A percentile compares a stretch with the other conserved stretches of the same genome.
phyloP scores from a whole-genome alignment of 2,888 invertebrate genomes.

The Polyommatus iphigenia region DNA sequence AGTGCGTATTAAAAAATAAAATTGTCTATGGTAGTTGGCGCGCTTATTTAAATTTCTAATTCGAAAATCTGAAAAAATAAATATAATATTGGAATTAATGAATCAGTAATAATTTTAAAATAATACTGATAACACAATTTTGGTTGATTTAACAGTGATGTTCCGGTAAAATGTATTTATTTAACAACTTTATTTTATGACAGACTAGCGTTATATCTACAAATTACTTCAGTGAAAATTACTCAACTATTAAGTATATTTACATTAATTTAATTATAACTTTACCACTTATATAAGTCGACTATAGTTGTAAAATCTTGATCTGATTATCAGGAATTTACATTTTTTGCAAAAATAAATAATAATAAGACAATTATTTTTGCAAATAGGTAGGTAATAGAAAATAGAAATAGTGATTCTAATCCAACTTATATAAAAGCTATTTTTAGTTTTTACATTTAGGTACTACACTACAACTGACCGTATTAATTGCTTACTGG shows the following conservation, averaged over 20 bases:
- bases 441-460: neutral
- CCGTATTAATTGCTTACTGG: neutral
- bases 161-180: neutral
- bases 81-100: neutral
- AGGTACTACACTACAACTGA: neutral
- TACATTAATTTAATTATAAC: neutral
- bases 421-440: neutral
- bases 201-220: neutral
- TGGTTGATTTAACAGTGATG: neutral
- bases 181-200: neutral
- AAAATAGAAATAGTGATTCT: neutral
- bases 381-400: neutral
- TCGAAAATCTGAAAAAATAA: neutral
- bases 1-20: neutral
- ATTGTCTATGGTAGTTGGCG: neutral
- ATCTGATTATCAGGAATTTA: neutral
- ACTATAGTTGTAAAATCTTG: constrained; percentile 11
- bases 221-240: neutral
- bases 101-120: neutral
- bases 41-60: neutral
- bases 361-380: neutral
- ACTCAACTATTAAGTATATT: neutral
- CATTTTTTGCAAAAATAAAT: neutral
- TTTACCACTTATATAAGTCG: neutral
- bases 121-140: neutral